Evolutionary conservation across 2,888 invertebrate species (phyloP).

Genomic region (Junonia oenone): DNA sequence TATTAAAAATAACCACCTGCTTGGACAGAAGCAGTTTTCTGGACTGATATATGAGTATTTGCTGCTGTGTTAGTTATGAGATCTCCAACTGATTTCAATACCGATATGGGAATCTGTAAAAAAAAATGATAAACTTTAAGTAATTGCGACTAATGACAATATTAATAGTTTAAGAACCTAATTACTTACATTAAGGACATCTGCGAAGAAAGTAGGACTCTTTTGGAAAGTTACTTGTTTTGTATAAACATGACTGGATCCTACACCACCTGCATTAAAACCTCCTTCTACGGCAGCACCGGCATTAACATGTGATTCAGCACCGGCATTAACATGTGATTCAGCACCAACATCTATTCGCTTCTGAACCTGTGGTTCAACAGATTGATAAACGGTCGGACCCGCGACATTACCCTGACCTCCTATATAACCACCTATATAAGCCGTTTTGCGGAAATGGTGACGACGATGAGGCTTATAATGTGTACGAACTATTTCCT

Average conservation of each 20-base stretch:
- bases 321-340: constrained; percentile 36
- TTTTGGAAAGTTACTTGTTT: constrained; percentile 50
- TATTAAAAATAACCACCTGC: constrained; percentile 45
- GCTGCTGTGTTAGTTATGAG: constrained; percentile 76
- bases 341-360: constrained; percentile 53
- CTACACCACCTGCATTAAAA: constrained; percentile 32
- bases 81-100: constrained; percentile 81
- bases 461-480: constrained; percentile 51
- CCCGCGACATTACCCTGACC: constrained; percentile 38
- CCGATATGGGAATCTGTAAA: constrained; percentile 83
- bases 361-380: constrained; percentile 47
- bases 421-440: constrained; percentile 54
- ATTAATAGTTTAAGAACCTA: neutral
- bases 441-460: constrained; percentile 52
- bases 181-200: constrained; percentile 82
- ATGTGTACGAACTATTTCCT: constrained; percentile 48
- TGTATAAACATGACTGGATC: constrained; percentile 41
- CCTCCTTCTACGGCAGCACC: constrained; percentile 31
- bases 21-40: constrained; percentile 62
- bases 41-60: constrained; percentile 59
- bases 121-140: constrained; percentile 2
- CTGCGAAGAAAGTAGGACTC: constrained; percentile 75
- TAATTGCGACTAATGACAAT: neutral
- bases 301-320: constrained; percentile 4
- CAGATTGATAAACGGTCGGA: constrained; percentile 34